Evolutionary conservation across 2,888 invertebrate genomes (phyloP).

Genomic region (Drymonia ruficornis): DNA sequence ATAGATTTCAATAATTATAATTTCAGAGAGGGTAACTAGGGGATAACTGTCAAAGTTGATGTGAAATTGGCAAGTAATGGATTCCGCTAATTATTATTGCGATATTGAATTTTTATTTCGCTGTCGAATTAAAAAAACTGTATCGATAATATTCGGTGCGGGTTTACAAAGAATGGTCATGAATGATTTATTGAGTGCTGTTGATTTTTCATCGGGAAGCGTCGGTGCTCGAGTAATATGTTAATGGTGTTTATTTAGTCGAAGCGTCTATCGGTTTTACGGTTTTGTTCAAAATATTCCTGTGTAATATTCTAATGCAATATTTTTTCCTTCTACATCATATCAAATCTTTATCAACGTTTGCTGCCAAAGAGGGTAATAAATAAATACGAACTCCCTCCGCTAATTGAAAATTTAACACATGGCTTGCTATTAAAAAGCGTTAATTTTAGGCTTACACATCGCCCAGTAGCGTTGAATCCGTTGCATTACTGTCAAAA

Average conservation of each 20-base stretch:
- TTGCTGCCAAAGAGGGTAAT: background rate
- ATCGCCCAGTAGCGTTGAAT: slow-evolving; percentile 53
- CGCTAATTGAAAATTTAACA: slow-evolving; percentile 7
- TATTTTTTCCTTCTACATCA: background rate
- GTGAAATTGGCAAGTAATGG: slow-evolving; percentile 65
- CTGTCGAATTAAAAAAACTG: slow-evolving; percentile 42
- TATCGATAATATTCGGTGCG: slow-evolving; percentile 56
- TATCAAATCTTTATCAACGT: background rate
- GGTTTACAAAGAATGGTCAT: slow-evolving; percentile 60
- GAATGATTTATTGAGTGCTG: slow-evolving; percentile 71
- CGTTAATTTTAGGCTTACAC: slow-evolving; percentile 53
- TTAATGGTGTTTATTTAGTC: slow-evolving; percentile 57
- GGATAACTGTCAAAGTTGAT: slow-evolving; percentile 32
- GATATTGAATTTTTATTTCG: slow-evolving; percentile 46
- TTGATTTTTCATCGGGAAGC: slow-evolving; percentile 74
- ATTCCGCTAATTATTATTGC: slow-evolving; percentile 67
- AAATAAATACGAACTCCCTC: background rate
- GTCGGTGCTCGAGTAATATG: slow-evolving; percentile 67
- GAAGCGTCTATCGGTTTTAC: slow-evolving; percentile 25
- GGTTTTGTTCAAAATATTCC: slow-evolving; percentile 3
- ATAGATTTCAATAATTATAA: slow-evolving; percentile 52
- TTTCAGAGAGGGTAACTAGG: slow-evolving; percentile 46
- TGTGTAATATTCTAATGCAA: background rate
- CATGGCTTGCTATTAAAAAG: slow-evolving; percentile 36
- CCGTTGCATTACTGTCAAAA: slow-evolving; percentile 84